Base-by-base conservation (phyloP, 2,797 vertebrate genomes). In the Liparis tanakae region DNA sequence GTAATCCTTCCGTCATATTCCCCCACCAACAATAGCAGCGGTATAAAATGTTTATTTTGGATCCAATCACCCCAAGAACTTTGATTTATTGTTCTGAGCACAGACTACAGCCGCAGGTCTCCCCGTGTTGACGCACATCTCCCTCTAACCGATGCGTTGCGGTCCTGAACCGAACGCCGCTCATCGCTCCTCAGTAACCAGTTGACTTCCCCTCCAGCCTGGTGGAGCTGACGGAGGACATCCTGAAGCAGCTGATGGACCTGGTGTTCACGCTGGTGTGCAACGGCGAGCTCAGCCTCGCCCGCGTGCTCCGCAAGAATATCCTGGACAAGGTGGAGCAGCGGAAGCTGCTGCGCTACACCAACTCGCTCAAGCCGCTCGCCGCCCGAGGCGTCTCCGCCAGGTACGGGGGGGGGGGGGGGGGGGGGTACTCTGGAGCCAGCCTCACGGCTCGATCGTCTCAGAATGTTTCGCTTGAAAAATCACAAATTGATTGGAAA, bases 291-390 rank as follows among this genome's bases (percentile, higher is more conserved):
- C 97, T 99, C 72, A 99, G 97, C 89, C 95, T 99, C 6, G 98
- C 98, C 66, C 95, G 98, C 0, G 97, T 99, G 69, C 92, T 99
- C 63, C 95, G 98, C 25, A 98, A 99, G 89, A 99, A 99, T 81
- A 98, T 99, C 90, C 94, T 99, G 37, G 97, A 99, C 57, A 99
- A 99, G 85, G 96, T 97, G 84, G 96, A 98, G 84, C 97, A 99
- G 94, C 99, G 96, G 94, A 96, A 96, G 82, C 92, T 96, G 85
- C 95, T 98, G 86, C 93, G 95, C 66, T 97, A 95, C 15, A 94
- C 96, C 79, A 96, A 97, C 90, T 96, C 96, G 30, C 95, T 96
- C 84, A 97, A 97, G 85, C 98, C 98, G 0, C 95, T 99, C 0
- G 96, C 98, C 0, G 96, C 98, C 65, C 92, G 97, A 14, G 97